A percentile compares a stretch with the other conserved stretches of the same genome.
Evolutionary conservation across 2,113 vertebrate species (phyloP).

Genomic region (Leiothrix lutea): DNA sequence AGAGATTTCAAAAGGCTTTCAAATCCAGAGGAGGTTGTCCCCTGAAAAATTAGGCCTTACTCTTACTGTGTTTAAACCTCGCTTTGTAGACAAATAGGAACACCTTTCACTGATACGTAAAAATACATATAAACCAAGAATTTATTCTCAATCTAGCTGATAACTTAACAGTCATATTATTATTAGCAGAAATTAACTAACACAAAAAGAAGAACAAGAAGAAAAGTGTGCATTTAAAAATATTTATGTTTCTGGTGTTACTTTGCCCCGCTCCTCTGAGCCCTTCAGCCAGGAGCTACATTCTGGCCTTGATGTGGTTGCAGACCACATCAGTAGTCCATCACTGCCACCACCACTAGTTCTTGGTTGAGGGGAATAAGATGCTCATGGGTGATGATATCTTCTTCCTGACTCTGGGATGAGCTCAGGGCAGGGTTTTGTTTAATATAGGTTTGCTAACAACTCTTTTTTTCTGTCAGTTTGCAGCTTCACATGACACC

Average conservation of each 20-base stretch:
- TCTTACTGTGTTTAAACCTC: background rate
- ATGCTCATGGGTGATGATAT: background rate
- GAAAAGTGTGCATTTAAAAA: background rate
- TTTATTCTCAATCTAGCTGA: background rate
- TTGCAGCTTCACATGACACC: background rate
- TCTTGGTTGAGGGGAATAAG: background rate
- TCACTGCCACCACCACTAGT: background rate
- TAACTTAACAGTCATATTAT: background rate
- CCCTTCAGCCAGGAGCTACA: background rate
- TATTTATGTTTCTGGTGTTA: background rate
- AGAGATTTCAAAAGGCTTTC: background rate
- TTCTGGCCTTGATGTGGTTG: too few species aligned
- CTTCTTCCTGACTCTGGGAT: background rate
- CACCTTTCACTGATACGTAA: background rate
- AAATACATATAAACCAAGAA: background rate
- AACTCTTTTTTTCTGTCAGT: background rate
- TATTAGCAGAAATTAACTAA: background rate
- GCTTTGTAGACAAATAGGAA: background rate
- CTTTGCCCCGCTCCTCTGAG: background rate
- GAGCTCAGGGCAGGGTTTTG: background rate
- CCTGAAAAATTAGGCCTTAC: background rate
- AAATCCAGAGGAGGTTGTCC: background rate
- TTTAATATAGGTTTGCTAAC: accelerated
- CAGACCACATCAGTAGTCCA: too few species aligned
- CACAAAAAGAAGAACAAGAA: accelerated